Percentiles rank a stretch among this genome's conserved stretches.
These are phyloP conservation scores for Brachionus angularis DNA, from an alignment of 1,140 invertebrate genomes.

Conservation along the genomic window DNA sequence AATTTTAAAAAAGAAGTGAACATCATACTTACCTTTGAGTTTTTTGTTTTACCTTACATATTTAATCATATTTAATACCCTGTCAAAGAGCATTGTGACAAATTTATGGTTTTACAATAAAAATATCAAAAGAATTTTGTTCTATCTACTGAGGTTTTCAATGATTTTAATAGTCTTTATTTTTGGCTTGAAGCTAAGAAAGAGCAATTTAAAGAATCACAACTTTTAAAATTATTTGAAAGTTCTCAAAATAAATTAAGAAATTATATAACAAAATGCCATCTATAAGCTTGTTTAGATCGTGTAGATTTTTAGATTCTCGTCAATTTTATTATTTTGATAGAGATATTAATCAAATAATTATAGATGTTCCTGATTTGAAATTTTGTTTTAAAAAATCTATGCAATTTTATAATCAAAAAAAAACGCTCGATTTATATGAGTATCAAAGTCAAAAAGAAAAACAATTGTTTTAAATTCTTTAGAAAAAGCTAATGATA, in stretches of 20 bases:
- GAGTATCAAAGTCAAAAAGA: no score
- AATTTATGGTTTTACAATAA: not conserved
- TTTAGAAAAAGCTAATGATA: no score
- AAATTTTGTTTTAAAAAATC: no score
- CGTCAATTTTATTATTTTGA: not conserved
- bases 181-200: not conserved
- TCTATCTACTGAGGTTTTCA: not conserved
- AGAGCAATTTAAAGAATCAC: not conserved
- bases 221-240: not conserved
- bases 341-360: not conserved
- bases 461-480: no score
- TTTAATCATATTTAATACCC: not conserved
- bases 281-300: not conserved
- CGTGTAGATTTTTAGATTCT: not conserved
- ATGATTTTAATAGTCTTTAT: not conserved
- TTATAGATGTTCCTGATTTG: not conserved
- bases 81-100: not conserved
- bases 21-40: not conserved
- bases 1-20: not conserved
- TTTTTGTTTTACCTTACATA: not conserved
- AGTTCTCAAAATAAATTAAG: not conserved
- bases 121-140: not conserved
- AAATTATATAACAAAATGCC: not conserved
- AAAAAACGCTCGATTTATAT: no score
- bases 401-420: no score